phyloP scores from a whole-genome alignment of 2,797 vertebrate species.

The Pygocentrus nattereri region DNA sequence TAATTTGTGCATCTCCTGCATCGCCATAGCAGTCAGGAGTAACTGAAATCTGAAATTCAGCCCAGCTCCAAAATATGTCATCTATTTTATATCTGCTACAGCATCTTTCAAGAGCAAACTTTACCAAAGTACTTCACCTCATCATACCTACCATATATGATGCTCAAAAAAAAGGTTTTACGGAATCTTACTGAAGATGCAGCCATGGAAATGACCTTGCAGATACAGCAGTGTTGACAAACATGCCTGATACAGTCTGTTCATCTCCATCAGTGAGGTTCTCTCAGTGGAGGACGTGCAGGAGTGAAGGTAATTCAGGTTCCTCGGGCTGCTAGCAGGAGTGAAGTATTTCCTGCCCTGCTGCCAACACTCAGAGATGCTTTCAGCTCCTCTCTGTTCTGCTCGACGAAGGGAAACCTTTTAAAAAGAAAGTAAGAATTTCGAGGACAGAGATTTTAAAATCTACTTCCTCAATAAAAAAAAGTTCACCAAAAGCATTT shows the following conservation, averaged over 20 bases:
- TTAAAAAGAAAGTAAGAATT: conserved; percentile 62
- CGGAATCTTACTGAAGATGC: background rate
- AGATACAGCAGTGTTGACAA: background rate
- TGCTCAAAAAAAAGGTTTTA: too few relatives aligned
- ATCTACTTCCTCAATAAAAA: conserved; percentile 75
- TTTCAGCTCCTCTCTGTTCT: conserved; percentile 78
- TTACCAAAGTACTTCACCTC: conserved; percentile 9
- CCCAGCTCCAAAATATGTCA: background rate
- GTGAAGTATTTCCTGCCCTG: conserved; percentile 63
- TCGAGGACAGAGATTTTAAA: conserved; percentile 61
- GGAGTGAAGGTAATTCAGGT: conserved; percentile 57
- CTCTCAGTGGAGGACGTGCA: background rate
- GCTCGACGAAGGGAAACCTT: conserved; percentile 49
- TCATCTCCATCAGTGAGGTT: background rate
- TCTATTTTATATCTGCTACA: background rate
- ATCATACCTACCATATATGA: background rate
- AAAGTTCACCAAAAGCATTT: conserved; percentile 76
- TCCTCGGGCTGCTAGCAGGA: conserved; percentile 71
- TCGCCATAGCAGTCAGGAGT: background rate
- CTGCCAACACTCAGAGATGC: conserved; percentile 72
- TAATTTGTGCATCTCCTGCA: too few relatives aligned
- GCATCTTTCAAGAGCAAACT: background rate
- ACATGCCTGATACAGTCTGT: background rate
- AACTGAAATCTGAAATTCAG: too few relatives aligned
- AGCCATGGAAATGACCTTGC: conserved; percentile 5